phyloP scores from a whole-genome alignment of 2,797 vertebrate species.

The Buphagus erythrorhynchus region DNA sequence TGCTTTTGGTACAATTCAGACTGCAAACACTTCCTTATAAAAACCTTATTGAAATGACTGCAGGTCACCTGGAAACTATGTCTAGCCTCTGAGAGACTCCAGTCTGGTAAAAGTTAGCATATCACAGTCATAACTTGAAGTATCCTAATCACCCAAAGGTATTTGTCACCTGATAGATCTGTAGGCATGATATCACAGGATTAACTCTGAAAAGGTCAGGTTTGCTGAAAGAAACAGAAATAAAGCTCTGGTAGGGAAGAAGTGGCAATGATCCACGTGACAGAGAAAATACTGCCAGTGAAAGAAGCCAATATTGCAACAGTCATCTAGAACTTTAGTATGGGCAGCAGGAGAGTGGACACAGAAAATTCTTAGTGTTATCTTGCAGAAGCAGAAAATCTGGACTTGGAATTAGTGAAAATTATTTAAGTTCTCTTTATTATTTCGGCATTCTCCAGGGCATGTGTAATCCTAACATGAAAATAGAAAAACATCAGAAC shows the following conservation, averaged over 20 bases:
- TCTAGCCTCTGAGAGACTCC: background rate
- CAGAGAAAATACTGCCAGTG: background rate
- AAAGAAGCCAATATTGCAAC: background rate
- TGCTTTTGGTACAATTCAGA: background rate
- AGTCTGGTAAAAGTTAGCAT: background rate
- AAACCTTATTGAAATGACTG: background rate
- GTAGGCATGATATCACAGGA: background rate
- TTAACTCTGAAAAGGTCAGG: background rate
- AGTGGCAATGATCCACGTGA: accelerated
- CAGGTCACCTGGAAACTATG: background rate
- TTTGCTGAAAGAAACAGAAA: background rate
- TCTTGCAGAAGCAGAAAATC: background rate
- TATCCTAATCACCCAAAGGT: background rate
- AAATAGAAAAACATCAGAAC: background rate
- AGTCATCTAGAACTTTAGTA: background rate
- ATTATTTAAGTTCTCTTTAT: background rate
- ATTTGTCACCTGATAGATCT: background rate
- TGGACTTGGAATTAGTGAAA: background rate
- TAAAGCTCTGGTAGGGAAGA: background rate
- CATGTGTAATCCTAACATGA: background rate
- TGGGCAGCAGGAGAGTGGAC: background rate
- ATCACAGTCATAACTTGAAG: background rate
- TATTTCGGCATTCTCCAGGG: background rate
- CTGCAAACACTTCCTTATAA: background rate
- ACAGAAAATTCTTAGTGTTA: background rate